phyloP scores from a whole-genome alignment of 2,888 invertebrate species.

The Tachystola acroxantha region DNA sequence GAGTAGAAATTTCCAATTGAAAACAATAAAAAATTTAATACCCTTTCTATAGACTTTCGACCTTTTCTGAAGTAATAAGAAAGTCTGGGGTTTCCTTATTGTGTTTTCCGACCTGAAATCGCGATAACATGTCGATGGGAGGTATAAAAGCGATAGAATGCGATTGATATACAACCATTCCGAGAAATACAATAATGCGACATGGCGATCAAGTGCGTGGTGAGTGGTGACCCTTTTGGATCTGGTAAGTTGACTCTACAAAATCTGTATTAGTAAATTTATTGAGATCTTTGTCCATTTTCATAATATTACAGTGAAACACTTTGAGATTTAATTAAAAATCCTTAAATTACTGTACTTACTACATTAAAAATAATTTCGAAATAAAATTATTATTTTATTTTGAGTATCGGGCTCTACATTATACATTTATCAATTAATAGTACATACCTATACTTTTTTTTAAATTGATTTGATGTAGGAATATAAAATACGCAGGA shows the following conservation, averaged over 20 bases:
- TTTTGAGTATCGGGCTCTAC: too few species aligned
- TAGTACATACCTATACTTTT: too few species aligned
- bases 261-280: too few species aligned
- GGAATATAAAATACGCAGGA: too few species aligned
- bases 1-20: slow-evolving; percentile 17
- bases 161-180: slow-evolving; percentile 12
- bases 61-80: slow-evolving; percentile 32
- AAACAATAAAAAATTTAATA: slow-evolving; percentile 26
- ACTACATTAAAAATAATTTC: too few species aligned
- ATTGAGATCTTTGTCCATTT: too few species aligned
- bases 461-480: too few species aligned
- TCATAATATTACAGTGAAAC: too few species aligned
- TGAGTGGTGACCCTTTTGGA: slow-evolving; percentile 15
- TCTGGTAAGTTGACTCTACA: slow-evolving; percentile 23
- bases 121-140: slow-evolving; percentile 26
- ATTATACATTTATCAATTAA: too few species aligned
- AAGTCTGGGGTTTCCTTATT: slow-evolving; percentile 30
- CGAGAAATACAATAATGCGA: slow-evolving; percentile 4
- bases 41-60: slow-evolving; percentile 17
- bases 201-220: slow-evolving; percentile 23
- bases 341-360: too few species aligned
- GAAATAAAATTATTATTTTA: too few species aligned
- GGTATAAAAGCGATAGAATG: slow-evolving; percentile 31
- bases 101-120: slow-evolving; percentile 17
- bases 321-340: too few species aligned